phyloP scores from a whole-genome alignment of 2,888 invertebrate genomes.

The Amphipoea oculea region DNA sequence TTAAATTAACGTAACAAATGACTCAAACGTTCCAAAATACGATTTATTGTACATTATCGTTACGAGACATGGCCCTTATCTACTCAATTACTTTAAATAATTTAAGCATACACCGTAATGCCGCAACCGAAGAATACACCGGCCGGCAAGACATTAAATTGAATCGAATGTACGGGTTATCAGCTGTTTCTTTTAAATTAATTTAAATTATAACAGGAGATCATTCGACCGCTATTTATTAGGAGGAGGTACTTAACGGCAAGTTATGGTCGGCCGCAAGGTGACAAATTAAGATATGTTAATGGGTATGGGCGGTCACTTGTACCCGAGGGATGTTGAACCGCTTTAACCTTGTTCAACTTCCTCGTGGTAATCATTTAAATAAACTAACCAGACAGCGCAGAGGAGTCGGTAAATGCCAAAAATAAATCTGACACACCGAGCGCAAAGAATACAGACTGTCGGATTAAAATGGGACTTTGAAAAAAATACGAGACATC shows the following conservation, averaged over 20 bases:
- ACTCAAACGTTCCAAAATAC: slow-evolving; percentile 71
- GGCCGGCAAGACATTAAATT: slow-evolving; percentile 74
- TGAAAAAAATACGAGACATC: slow-evolving; percentile 83
- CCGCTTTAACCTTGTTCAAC: slow-evolving; percentile 66
- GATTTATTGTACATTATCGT: slow-evolving; percentile 78
- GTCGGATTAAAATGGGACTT: slow-evolving; percentile 81
- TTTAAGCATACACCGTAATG: slow-evolving; percentile 79
- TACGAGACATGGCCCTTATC: slow-evolving; percentile 78
- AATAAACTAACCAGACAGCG: slow-evolving; percentile 59
- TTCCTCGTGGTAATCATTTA: slow-evolving; percentile 62
- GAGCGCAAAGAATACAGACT: slow-evolving; percentile 70
- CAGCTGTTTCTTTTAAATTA: slow-evolving; percentile 78
- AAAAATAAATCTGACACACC: slow-evolving; percentile 78
- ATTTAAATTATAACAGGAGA: slow-evolving; percentile 78
- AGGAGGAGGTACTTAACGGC: slow-evolving; percentile 58
- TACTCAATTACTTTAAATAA: slow-evolving; percentile 83
- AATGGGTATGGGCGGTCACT: slow-evolving; percentile 67
- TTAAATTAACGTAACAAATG: slow-evolving; percentile 76
- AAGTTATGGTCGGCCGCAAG: slow-evolving; percentile 72
- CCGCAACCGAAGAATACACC: slow-evolving; percentile 68
- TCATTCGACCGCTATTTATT: slow-evolving; percentile 79
- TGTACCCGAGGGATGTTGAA: slow-evolving; percentile 67
- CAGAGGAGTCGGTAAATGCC: slow-evolving; percentile 65
- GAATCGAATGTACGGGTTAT: slow-evolving; percentile 78
- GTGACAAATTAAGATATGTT: slow-evolving; percentile 75